Percentiles rank a stretch among this genome's conserved stretches.
Evolutionary conservation across 2,888 invertebrate genomes (phyloP).

Genomic region (Heliconius ethilla): DNA sequence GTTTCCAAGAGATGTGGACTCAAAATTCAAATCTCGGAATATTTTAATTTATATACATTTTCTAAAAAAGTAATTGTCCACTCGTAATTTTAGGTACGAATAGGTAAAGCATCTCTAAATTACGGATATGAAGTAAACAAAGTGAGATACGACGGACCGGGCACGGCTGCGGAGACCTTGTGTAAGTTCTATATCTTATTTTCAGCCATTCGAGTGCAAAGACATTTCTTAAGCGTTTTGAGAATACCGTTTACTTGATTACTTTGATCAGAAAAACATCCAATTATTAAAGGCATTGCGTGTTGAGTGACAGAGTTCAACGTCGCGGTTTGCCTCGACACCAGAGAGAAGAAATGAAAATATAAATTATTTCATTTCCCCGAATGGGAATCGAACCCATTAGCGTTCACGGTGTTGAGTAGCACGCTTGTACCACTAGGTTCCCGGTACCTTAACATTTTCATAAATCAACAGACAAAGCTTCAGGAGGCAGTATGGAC

Average conservation of each 20-base stretch:
- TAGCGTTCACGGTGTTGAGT: too few species aligned
- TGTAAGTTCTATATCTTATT: constrained; percentile 65
- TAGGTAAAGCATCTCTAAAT: constrained; percentile 66
- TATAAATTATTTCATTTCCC: too few species aligned
- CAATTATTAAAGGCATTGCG: too few species aligned
- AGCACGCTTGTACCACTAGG: too few species aligned
- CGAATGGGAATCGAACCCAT: too few species aligned
- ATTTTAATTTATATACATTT: neutral
- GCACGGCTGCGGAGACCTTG: constrained; percentile 79
- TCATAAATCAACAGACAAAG: constrained; percentile 46
- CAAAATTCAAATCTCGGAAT: neutral
- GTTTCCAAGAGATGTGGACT: neutral
- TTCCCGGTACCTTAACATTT: neutral
- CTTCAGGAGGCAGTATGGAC: constrained; percentile 83
- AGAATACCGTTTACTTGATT: too few species aligned
- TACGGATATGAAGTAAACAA: constrained; percentile 66
- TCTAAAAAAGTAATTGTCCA: neutral
- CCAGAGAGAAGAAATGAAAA: too few species aligned
- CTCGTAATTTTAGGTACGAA: constrained; percentile 57
- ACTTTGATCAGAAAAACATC: too few species aligned
- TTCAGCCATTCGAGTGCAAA: too few species aligned
- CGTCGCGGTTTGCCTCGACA: too few species aligned
- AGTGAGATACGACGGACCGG: constrained; percentile 70
- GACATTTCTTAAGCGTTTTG: too few species aligned
- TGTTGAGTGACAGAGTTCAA: too few species aligned